Conservation (phyloP, 2,888 invertebrate species). For the Heliconius charithonia region DNA sequence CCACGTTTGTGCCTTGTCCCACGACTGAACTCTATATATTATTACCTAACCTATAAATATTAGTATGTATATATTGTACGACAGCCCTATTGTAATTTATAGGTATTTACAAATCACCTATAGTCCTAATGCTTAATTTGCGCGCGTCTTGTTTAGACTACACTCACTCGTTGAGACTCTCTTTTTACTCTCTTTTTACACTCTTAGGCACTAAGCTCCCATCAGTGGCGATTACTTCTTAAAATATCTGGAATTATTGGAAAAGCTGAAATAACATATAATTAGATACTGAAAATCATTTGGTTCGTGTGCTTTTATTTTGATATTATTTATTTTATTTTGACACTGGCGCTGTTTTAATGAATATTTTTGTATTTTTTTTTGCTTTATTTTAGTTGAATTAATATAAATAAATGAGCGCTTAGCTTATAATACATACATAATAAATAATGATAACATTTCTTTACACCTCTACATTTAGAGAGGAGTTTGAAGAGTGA, state of each 20-base stretch:
- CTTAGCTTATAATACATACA: too few relatives aligned
- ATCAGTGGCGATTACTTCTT: constrained; percentile 2
- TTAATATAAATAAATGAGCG: too few relatives aligned
- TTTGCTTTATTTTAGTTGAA: too few relatives aligned
- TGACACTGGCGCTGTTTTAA: background rate
- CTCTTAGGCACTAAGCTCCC: constrained; percentile 8
- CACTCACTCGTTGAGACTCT: constrained; percentile 10
- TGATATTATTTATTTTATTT: background rate
- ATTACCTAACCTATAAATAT: too few relatives aligned
- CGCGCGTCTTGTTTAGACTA: constrained; percentile 35
- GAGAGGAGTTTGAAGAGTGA: too few relatives aligned
- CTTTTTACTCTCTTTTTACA: constrained; percentile 20
- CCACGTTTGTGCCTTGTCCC: too few relatives aligned
- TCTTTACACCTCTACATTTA: too few relatives aligned
- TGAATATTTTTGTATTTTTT: background rate
- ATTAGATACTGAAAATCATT: background rate
- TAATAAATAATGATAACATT: too few relatives aligned
- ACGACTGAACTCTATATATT: too few relatives aligned
- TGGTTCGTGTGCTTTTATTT: background rate
- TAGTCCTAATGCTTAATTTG: constrained; percentile 42
- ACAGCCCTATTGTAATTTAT: constrained; percentile 38
- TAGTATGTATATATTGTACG: background rate
- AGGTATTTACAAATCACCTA: constrained; percentile 37
- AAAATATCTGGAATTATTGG: constrained; percentile 6
- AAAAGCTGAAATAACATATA: background rate